Evolutionary conservation across 92 coral and sea anemone species (phyloP).

Genomic region (Meandrina meandrites): DNA sequence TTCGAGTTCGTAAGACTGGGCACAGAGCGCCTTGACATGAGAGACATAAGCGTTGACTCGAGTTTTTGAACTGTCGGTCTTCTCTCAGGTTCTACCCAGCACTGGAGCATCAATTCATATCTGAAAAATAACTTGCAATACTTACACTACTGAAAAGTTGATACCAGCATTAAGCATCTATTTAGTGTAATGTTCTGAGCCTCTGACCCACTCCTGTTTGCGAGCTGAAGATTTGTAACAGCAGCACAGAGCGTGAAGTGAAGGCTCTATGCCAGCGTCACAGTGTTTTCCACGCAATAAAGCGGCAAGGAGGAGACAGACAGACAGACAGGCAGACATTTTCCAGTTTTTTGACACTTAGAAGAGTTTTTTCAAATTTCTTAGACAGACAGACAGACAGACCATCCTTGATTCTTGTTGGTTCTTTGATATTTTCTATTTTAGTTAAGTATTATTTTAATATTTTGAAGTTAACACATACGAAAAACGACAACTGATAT

Average conservation of each 20-base stretch:
- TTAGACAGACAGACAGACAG: too few relatives aligned
- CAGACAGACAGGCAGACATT: neutral
- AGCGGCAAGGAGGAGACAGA: neutral
- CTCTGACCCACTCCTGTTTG: neutral
- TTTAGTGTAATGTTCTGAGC: too few relatives aligned
- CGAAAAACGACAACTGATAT: too few relatives aligned
- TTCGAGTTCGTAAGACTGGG: constrained; percentile 31
- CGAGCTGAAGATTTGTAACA: constrained; percentile 8
- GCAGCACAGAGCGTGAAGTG: neutral
- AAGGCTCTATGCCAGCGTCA: neutral
- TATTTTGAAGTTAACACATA: too few relatives aligned
- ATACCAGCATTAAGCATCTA: neutral
- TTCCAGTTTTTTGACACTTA: too few relatives aligned
- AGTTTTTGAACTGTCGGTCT: constrained; percentile 68
- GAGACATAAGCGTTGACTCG: constrained; percentile 43
- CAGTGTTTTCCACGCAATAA: neutral
- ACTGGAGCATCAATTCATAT: constrained; percentile 73
- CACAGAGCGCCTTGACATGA: constrained; percentile 40
- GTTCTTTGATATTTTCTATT: too few relatives aligned
- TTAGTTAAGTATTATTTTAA: too few relatives aligned
- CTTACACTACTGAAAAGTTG: neutral
- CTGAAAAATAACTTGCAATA: constrained; percentile 26
- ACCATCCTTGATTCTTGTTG: too few relatives aligned
- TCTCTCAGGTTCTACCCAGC: constrained; percentile 71
- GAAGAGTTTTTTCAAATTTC: too few relatives aligned